Conservation (phyloP, 1,140 invertebrate species). For the Contarinia nasturtii region DNA sequence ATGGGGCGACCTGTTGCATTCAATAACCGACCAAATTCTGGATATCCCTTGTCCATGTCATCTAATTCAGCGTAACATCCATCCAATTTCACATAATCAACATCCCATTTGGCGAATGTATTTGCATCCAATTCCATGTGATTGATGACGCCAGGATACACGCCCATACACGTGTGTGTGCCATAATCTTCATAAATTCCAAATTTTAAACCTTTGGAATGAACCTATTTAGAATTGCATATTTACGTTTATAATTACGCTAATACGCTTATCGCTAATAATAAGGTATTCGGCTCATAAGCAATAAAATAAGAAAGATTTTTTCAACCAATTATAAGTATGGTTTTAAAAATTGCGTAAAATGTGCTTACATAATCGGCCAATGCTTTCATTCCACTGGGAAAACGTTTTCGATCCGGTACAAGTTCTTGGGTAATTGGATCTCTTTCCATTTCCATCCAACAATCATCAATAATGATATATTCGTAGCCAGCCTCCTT, state of each 20-base stretch:
- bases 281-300: too few relatives aligned
- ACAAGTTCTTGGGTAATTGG: constrained; percentile 36
- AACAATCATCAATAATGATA: constrained; percentile 79
- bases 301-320: too few relatives aligned
- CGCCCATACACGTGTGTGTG: constrained; percentile 57
- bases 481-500: constrained; percentile 64
- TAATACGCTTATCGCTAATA: too few relatives aligned
- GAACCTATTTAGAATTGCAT: constrained; percentile 35
- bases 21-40: constrained; percentile 46
- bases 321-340: too few relatives aligned
- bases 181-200: constrained; percentile 82
- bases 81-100: constrained; percentile 80
- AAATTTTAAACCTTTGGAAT: constrained; percentile 60
- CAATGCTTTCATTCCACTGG: constrained; percentile 59
- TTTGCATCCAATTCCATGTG: constrained; percentile 58
- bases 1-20: constrained; percentile 67
- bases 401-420: constrained; percentile 57
- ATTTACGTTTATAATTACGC: too few relatives aligned
- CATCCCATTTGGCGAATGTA: constrained; percentile 72
- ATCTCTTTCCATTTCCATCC: constrained; percentile 51
- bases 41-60: constrained; percentile 44
- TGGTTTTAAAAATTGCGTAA: too few relatives aligned
- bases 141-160: constrained; percentile 66
- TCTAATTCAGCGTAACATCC: constrained; percentile 55
- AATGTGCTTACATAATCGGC: constrained; percentile 61